Conservation (phyloP, 2,888 invertebrate genomes). For the Lithophane ornitopus region DNA sequence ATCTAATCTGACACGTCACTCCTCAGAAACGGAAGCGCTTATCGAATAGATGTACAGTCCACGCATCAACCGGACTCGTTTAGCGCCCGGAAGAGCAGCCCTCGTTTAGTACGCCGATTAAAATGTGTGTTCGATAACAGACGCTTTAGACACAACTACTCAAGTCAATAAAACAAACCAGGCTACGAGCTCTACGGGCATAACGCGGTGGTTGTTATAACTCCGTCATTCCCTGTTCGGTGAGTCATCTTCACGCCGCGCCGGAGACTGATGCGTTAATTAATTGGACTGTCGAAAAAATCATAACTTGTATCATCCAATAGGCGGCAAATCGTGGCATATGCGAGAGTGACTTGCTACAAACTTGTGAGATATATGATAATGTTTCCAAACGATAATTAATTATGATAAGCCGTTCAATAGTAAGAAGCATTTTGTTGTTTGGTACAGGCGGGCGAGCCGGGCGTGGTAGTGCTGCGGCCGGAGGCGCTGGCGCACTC, state of each 20-base stretch:
- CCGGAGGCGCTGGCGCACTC: slow-evolving; percentile 91
- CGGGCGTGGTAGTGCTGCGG: slow-evolving; percentile 85
- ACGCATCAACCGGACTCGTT: slow-evolving; percentile 17
- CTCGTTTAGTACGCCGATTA: slow-evolving; percentile 41
- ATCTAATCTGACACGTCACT: neutral
- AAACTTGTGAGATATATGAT: slow-evolving; percentile 29
- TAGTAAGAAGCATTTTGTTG: neutral
- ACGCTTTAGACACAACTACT: slow-evolving; percentile 4
- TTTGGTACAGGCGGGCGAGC: slow-evolving; percentile 80
- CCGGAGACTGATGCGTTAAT: slow-evolving; percentile 6
- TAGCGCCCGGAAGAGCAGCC: slow-evolving; percentile 56
- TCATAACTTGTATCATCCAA: neutral
- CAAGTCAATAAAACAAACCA: slow-evolving; percentile 7
- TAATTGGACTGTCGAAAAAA: slow-evolving; percentile 15
- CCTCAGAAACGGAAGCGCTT: slow-evolving; percentile 16
- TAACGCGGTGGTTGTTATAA: neutral
- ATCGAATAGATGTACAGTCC: slow-evolving; percentile 36
- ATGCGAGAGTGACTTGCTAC: neutral
- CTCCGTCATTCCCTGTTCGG: neutral
- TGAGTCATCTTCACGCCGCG: slow-evolving; percentile 16
- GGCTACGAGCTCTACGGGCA: neutral
- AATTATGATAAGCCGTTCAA: neutral
- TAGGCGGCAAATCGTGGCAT: neutral
- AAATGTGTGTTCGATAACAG: slow-evolving; percentile 34
- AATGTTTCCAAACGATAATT: neutral